These are phyloP conservation scores for Corapipo altera DNA, from an alignment of 2,113 vertebrate species.

Conservation along the genomic window DNA sequence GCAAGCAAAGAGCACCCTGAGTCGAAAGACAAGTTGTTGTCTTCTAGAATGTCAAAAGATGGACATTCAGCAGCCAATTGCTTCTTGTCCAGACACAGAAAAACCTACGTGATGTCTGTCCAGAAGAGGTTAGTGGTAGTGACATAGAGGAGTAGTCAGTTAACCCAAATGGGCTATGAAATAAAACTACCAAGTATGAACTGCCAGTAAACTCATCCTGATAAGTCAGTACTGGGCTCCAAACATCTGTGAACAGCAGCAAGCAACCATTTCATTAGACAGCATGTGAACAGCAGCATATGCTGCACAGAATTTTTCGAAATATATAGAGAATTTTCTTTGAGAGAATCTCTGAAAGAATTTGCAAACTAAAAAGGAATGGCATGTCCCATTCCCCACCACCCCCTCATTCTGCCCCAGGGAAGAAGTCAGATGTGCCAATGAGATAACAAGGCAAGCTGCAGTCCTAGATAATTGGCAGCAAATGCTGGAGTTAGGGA, in stretches of 20 bases:
- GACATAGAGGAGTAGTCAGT: neutral
- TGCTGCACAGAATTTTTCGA: neutral
- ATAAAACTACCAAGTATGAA: neutral
- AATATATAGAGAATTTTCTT: neutral
- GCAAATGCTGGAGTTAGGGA: neutral
- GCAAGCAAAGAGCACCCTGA: neutral
- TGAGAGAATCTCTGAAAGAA: neutral
- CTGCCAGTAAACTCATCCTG: neutral
- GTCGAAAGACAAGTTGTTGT: neutral
- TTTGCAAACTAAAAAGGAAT: neutral
- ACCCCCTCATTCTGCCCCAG: fast-evolving
- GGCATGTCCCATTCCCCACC: neutral
- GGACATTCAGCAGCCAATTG: neutral
- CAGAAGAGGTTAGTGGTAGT: neutral
- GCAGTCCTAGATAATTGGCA: neutral
- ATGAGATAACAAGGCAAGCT: neutral
- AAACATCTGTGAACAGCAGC: constrained; percentile 13
- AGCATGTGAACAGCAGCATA: neutral
- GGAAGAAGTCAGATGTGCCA: neutral
- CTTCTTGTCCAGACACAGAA: neutral
- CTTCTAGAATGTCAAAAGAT: neutral
- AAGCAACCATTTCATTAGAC: neutral
- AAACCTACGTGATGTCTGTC: neutral
- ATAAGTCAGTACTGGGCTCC: neutral
- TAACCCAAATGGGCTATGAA: neutral